These are phyloP conservation scores for Leuciscus idus DNA, from an alignment of 2,113 vertebrate genomes.

Conservation along the genomic window DNA sequence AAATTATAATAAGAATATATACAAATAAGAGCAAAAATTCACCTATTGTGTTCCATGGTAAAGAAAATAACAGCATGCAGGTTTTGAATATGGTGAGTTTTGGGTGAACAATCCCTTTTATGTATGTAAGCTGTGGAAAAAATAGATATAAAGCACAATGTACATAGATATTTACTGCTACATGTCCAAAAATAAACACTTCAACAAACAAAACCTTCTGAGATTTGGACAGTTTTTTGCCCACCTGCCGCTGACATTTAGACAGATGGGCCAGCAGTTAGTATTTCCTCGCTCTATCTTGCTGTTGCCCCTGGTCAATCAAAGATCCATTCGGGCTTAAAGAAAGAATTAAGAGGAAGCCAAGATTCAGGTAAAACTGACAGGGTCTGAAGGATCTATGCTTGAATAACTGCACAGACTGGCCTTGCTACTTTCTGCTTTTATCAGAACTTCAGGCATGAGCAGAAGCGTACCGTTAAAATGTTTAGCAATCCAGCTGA, in stretches of 20 bases:
- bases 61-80: not conserved
- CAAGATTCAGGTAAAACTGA: constrained; percentile 44
- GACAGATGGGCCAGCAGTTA: constrained; percentile 44
- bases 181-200: constrained; percentile 43
- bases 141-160: not conserved
- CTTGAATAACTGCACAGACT: not conserved
- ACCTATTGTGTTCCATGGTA: not conserved
- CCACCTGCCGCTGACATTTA: constrained; percentile 41
- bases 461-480: not conserved
- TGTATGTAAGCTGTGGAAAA: not conserved
- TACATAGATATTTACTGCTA: constrained; percentile 17
- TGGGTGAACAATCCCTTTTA: not conserved
- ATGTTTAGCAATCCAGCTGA: constrained; percentile 19
- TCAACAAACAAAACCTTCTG: constrained; percentile 24
- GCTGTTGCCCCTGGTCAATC: constrained; percentile 46
- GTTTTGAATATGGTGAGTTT: not conserved
- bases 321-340: constrained; percentile 49
- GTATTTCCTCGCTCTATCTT: constrained; percentile 2
- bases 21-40: not conserved
- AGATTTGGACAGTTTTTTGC: not conserved
- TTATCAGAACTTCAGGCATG: constrained; percentile 13
- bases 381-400: constrained; percentile 28
- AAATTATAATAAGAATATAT: not conserved
- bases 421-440: constrained; percentile 19
- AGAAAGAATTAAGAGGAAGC: constrained; percentile 43